Base-by-base conservation (phyloP, 2,113 vertebrate species). In the Haliaeetus leucogaster region DNA sequence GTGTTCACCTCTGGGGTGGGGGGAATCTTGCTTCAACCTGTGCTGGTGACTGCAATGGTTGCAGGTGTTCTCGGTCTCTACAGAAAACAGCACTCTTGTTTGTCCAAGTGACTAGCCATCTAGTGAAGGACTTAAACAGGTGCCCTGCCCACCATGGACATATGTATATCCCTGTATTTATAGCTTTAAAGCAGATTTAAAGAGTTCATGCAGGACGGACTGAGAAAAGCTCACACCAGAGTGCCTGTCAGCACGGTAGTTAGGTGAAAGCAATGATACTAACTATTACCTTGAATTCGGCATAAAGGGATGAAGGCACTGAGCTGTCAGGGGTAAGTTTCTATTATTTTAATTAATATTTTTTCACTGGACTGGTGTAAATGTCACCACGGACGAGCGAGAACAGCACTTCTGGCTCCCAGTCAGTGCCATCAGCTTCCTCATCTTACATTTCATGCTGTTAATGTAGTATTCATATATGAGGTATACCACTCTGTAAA, bases 91-190 rank as follows among this genome's bases (percentile, higher is more conserved):
- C 15, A 66, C 21, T 65, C 21, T 34, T 7, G 1, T 47, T 81
- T 61, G 11, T 34, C 30, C 43, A 38, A 59, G 30, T 43, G n/a
- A 45, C 30, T 42, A 61, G n/a, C 14, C 40, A 67, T 18, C 23
- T 42, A 82, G 56, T 13, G 26, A 93, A 76, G 42, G 47, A 42
- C 25, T 71, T 42, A 29, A 55, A 62, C 27, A 63, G 8, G 20
- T 71, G 45, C 16, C n/a, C 22, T 50, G 36, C 10, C 16, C 14
- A 43, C 11, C 12, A 18, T 26, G 6, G 43, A 30, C 29, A 38
- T 0, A 0, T 4, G 3, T 19, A 6, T 55, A n/a, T 55, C 32
- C 10, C 2, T 48, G 7, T 45, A 42, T 45, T 82, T 59, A 47
- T 13, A 82, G 43, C 20, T 92, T 76, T 88, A 76, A 74, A 81